Conservation (phyloP, 1,140 invertebrate genomes). For the Mycetomoellerius zeteki region DNA sequence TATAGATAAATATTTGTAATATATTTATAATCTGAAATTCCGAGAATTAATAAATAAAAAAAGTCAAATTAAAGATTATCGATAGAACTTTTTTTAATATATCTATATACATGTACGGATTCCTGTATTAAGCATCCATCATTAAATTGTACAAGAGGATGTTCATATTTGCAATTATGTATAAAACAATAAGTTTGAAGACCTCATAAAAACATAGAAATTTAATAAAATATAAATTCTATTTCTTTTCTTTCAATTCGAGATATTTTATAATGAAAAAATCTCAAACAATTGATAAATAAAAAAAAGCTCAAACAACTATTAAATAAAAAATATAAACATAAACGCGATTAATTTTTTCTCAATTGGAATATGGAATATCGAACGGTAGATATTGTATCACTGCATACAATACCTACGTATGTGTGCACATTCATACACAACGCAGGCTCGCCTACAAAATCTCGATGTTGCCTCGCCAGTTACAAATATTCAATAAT, state of each 20-base stretch:
- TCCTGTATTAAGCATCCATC: not conserved
- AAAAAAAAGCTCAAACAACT: not conserved
- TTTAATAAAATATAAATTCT: not conserved
- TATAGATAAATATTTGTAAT: not conserved
- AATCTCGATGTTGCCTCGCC: conserved; percentile 38
- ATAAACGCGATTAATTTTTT: conserved; percentile 31
- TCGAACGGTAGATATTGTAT: not conserved
- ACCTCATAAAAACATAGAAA: not conserved
- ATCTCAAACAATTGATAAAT: not conserved
- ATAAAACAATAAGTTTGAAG: not conserved
- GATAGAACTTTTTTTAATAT: not conserved
- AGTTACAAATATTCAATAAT: conserved; percentile 58
- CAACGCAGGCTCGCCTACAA: not conserved
- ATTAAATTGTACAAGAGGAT: not conserved
- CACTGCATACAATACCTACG: not conserved
- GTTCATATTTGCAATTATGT: not conserved
- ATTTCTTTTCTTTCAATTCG: not conserved
- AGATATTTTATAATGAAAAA: not conserved
- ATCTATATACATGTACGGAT: not conserved
- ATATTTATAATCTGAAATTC: not conserved
- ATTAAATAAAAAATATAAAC: not conserved
- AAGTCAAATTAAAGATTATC: not conserved
- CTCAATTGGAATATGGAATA: conserved; percentile 11
- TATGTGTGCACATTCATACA: not conserved
- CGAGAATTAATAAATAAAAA: not conserved